phyloP scores from a whole-genome alignment of 2,797 vertebrate genomes.

The Astyanax mexicanus region DNA sequence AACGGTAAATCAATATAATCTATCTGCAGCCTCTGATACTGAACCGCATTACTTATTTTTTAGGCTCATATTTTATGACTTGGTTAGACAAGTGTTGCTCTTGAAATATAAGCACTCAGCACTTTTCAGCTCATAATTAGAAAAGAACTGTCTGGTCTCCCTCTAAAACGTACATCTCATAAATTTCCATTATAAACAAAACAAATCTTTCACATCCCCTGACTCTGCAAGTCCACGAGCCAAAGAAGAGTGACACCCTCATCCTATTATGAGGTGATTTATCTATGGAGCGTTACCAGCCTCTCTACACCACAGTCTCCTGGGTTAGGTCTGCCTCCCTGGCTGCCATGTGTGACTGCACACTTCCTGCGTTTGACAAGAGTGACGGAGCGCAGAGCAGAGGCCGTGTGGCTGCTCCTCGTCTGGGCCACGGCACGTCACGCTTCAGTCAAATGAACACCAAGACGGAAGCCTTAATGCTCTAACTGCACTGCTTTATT shows the following conservation, averaged over 20 bases:
- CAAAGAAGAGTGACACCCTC: not conserved
- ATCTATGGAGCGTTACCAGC: conserved; percentile 12
- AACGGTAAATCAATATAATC: too few relatives aligned
- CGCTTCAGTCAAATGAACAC: conserved; percentile 4
- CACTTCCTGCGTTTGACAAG: conserved; percentile 23
- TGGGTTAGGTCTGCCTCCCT: conserved; percentile 9
- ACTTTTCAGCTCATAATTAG: not conserved
- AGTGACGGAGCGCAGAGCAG: conserved; percentile 27
- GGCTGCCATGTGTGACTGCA: conserved; percentile 7
- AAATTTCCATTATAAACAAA: not conserved
- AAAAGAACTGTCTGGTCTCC: not conserved
- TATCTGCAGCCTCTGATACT: too few relatives aligned
- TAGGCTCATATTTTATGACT: too few relatives aligned
- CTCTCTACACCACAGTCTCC: not conserved
- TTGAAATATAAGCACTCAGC: not conserved
- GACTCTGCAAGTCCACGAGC: not conserved
- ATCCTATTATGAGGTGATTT: not conserved
- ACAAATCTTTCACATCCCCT: not conserved
- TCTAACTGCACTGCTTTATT: not conserved
- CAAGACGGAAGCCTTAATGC: not conserved
- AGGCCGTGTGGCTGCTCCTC: not conserved
- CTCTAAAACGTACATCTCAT: not conserved
- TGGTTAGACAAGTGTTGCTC: too few relatives aligned
- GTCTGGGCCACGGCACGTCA: not conserved
- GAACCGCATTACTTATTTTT: too few relatives aligned